Percentiles rank a stretch among this genome's conserved stretches.
These are phyloP conservation scores for Propithecus coquereli DNA, from an alignment of 2,113 vertebrate genomes.

Conservation along the genomic window DNA sequence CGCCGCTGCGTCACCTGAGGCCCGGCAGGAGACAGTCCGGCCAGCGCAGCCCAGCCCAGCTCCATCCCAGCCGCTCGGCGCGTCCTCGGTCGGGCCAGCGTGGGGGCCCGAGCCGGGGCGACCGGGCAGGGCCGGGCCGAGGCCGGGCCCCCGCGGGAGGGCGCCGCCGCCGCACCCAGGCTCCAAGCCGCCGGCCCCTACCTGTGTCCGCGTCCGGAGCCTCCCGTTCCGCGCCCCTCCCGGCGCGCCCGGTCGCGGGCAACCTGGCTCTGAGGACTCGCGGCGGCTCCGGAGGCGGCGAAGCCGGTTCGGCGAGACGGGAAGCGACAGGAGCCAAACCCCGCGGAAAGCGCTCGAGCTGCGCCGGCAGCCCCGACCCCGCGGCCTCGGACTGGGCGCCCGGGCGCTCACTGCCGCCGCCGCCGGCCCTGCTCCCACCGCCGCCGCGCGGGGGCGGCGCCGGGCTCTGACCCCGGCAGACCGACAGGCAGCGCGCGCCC, in stretches of 20 bases:
- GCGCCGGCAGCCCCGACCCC: not conserved
- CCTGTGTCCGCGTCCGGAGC: not conserved
- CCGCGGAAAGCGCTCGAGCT: conserved; percentile 71
- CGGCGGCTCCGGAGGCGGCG: not conserved
- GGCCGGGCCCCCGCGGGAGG: rapidly evolving
- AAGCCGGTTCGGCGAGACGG: conserved; percentile 70
- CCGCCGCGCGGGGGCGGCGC: conserved; percentile 44
- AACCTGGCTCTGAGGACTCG: not conserved
- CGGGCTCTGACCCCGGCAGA: not conserved
- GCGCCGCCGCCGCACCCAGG: not conserved
- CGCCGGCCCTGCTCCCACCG: not conserved
- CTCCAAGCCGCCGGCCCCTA: not conserved
- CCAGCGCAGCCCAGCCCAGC: not conserved
- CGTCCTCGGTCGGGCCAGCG: not conserved
- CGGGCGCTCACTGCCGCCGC: not conserved
- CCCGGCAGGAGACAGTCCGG: not conserved
- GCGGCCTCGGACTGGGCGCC: not conserved
- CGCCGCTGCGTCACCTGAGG: not conserved
- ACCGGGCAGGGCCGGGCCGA: rapidly evolving
- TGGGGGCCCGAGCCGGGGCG: not conserved
- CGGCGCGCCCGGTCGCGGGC: not conserved
- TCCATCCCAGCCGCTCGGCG: not conserved
- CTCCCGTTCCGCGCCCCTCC: not conserved
- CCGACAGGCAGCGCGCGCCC: not conserved
- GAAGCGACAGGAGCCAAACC: conserved; percentile 82